Evolutionary conservation across 2,888 invertebrate species (phyloP).

Genomic region (Cremastinae sp.): DNA sequence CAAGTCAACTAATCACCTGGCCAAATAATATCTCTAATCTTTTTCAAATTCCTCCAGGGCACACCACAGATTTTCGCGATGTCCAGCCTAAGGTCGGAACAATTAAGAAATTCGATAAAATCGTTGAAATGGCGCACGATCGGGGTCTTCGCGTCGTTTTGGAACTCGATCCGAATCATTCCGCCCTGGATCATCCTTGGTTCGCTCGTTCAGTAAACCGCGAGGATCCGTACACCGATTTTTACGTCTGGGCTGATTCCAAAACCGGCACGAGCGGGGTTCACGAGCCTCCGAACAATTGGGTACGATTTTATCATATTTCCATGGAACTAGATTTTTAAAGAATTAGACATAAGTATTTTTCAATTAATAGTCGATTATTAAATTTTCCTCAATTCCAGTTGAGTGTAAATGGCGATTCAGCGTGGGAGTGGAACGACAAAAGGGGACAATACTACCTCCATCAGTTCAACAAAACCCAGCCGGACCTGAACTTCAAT

Average conservation of each 20-base stretch:
- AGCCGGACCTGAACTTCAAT: constrained; percentile 92
- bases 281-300: constrained; percentile 85
- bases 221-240: constrained; percentile 85
- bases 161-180: constrained; percentile 89
- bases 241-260: constrained; percentile 89
- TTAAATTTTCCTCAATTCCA: too few relatives aligned
- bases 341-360: constrained; percentile 33
- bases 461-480: constrained; percentile 86
- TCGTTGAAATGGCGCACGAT: constrained; percentile 82
- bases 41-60: constrained; percentile 73
- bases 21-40: not conserved
- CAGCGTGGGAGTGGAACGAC: constrained; percentile 88
- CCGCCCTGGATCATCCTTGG: constrained; percentile 86
- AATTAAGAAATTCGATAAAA: constrained; percentile 80
- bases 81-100: constrained; percentile 81
- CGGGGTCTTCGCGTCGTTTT: constrained; percentile 85
- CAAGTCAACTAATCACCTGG: too few relatives aligned
- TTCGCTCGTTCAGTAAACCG: constrained; percentile 85
- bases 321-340: not conserved
- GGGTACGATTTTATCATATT: constrained; percentile 84
- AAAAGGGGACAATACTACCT: constrained; percentile 88
- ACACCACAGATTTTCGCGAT: constrained; percentile 79
- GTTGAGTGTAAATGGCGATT: constrained; percentile 82
- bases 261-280: constrained; percentile 75
- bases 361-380: too few relatives aligned